Evolutionary conservation across 2,113 vertebrate genomes (phyloP).

Genomic region (Fregetta grallaria): DNA sequence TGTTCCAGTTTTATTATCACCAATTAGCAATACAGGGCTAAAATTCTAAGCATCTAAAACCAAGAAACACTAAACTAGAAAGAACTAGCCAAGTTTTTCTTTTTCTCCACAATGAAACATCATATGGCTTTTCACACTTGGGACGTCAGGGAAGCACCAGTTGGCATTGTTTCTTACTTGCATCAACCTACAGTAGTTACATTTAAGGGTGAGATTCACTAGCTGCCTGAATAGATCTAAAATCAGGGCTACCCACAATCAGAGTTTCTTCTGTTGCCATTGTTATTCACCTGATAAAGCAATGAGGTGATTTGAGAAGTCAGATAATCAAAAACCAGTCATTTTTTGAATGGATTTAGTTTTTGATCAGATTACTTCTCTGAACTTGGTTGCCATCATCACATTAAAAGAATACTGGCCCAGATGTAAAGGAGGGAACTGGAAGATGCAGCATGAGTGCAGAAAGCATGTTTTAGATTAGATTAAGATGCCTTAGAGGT

Average conservation of each 20-base stretch:
- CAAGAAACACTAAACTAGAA: neutral
- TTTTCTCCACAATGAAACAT: neutral
- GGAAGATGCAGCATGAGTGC: neutral
- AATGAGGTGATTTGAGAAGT: neutral
- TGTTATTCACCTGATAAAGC: neutral
- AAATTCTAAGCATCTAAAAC: neutral
- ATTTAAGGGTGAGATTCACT: neutral
- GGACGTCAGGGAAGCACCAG: neutral
- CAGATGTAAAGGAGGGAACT: neutral
- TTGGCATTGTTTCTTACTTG: neutral
- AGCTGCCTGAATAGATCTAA: neutral
- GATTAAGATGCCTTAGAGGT: neutral
- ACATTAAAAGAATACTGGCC: neutral
- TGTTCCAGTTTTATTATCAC: neutral
- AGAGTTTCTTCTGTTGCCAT: neutral
- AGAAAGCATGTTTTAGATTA: neutral
- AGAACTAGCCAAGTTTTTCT: neutral
- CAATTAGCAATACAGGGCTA: neutral
- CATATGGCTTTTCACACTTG: neutral
- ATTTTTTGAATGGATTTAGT: neutral
- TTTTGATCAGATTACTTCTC: neutral
- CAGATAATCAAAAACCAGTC: fast-evolving
- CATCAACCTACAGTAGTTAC: neutral
- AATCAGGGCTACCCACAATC: neutral
- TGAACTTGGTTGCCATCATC: neutral